phyloP scores from a whole-genome alignment of 2,113 vertebrate genomes.

The Anolis sagrei region DNA sequence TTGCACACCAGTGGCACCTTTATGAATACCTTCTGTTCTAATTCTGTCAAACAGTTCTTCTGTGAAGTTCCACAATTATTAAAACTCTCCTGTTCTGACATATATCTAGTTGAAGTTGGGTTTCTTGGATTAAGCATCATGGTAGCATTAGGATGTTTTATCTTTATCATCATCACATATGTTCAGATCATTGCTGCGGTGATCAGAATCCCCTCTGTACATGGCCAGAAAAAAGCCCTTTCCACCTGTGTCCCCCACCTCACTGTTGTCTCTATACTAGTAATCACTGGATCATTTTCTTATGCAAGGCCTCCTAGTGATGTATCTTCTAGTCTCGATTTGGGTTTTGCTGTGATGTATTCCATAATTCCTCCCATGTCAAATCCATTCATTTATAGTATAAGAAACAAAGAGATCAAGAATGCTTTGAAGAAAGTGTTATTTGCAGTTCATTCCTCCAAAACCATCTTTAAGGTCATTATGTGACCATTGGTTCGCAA shows the following conservation, averaged over 20 bases:
- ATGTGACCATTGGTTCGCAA: too few species aligned
- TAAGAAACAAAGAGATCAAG: background rate
- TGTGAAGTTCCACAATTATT: too few species aligned
- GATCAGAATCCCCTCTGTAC: background rate
- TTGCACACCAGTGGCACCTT: background rate
- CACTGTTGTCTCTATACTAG: background rate
- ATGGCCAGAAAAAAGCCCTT: slow-evolving; percentile 6
- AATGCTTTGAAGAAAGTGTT: too few species aligned
- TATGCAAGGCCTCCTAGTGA: background rate
- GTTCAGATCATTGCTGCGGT: background rate
- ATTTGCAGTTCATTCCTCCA: too few species aligned
- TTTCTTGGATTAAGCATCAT: background rate
- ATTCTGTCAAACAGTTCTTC: too few species aligned
- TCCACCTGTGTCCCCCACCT: slow-evolving; percentile 14
- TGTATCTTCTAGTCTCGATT: background rate
- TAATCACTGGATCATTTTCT: background rate
- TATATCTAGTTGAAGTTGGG: background rate
- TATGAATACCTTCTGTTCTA: background rate
- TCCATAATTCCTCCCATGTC: background rate
- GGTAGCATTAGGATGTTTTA: background rate
- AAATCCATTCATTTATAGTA: background rate
- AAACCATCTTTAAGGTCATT: too few species aligned
- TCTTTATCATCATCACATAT: background rate
- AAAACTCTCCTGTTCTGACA: background rate
- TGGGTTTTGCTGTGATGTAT: background rate